Evolutionary conservation across 2,797 vertebrate genomes (phyloP).

Genomic region (Garrulus glandarius): DNA sequence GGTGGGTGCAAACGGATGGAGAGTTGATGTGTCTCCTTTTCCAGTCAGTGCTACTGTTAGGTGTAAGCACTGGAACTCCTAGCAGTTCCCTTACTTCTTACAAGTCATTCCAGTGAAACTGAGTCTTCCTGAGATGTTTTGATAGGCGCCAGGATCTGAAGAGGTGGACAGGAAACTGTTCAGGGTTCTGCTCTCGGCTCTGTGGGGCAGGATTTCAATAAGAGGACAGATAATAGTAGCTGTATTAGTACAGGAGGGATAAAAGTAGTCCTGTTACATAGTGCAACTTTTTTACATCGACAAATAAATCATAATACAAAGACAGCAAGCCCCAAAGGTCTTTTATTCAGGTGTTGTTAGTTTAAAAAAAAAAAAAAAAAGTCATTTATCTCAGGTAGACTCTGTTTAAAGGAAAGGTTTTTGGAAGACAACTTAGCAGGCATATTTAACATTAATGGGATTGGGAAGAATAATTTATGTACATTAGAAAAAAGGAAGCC

Average conservation of each 20-base stretch:
- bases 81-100: background rate
- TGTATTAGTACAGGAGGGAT: background rate
- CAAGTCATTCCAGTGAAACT: background rate
- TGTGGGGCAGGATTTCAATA: background rate
- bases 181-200: background rate
- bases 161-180: background rate
- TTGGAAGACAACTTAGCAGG: slow-evolving; percentile 60
- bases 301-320: slow-evolving; percentile 60
- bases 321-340: slow-evolving; percentile 50
- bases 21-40: background rate
- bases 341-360: slow-evolving; percentile 55
- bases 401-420: slow-evolving; percentile 55
- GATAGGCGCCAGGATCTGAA: background rate
- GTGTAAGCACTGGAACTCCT: background rate
- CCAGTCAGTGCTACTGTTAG: background rate
- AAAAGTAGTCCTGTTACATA: slow-evolving; percentile 15
- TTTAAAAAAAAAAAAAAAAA: background rate
- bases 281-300: slow-evolving; percentile 21
- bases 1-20: background rate
- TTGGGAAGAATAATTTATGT: slow-evolving; percentile 67
- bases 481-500: slow-evolving; percentile 39
- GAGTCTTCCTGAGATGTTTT: background rate
- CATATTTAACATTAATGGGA: slow-evolving; percentile 62
- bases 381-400: slow-evolving; percentile 53
- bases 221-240: background rate